Conservation (phyloP, 2,797 vertebrate species). For the Sebastes nivosus region DNA sequence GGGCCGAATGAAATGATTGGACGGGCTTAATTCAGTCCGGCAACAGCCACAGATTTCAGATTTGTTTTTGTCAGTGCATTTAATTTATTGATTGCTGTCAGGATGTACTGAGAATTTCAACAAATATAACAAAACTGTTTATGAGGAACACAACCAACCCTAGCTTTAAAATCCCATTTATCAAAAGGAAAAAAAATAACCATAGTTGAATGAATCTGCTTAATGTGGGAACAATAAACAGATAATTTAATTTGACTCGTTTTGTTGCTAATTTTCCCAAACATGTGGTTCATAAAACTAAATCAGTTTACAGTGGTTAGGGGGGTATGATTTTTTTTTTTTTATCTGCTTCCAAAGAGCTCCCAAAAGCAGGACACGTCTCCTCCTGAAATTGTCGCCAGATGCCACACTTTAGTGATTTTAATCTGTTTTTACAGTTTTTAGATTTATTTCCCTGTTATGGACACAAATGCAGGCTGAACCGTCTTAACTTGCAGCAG, state of each 20-base stretch:
- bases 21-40: no score
- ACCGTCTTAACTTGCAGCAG: not conserved
- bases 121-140: not conserved
- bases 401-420: slow-evolving; percentile 3
- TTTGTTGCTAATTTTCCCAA: not conserved
- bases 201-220: not conserved
- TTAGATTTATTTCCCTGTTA: not conserved
- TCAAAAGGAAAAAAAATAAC: not conserved
- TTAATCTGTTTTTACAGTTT: not conserved
- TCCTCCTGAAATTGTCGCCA: not conserved
- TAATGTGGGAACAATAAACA: not conserved
- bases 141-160: not conserved
- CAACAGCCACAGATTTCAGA: not conserved
- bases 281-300: not conserved
- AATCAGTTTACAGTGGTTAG: not conserved
- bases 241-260: not conserved
- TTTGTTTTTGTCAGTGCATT: not conserved
- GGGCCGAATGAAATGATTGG: no score
- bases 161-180: no score
- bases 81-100: no score
- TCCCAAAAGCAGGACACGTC: not conserved
- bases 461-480: not conserved
- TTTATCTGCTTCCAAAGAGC: not conserved
- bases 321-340: not conserved
- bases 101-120: not conserved